These are phyloP conservation scores for Copsychus sechellarum DNA, from an alignment of 2,113 vertebrate species.

Conservation along the genomic window DNA sequence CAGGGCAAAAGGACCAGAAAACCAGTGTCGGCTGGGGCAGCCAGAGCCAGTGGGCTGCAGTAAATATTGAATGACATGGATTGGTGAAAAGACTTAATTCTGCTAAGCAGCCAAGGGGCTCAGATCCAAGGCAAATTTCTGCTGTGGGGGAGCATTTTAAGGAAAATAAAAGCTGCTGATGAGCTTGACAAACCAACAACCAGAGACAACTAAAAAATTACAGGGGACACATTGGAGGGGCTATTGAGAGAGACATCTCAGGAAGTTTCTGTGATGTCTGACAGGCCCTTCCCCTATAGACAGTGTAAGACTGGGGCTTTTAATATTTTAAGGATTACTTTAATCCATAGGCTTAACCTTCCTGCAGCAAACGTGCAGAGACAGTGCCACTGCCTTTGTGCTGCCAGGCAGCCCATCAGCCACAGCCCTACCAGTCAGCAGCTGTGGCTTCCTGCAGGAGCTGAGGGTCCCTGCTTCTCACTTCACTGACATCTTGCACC, in stretches of 20 bases:
- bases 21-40: neutral
- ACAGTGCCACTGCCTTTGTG: neutral
- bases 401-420: rapidly evolving
- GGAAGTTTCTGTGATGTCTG: neutral
- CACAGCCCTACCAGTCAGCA: neutral
- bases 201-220: neutral
- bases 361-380: neutral
- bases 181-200: neutral
- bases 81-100: neutral
- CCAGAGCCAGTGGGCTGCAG: neutral
- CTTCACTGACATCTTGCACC: neutral
- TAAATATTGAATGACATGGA: neutral
- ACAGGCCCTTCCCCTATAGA: rapidly evolving
- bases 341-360: neutral
- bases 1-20: neutral
- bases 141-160: neutral
- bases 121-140: neutral
- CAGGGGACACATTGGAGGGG: rapidly evolving
- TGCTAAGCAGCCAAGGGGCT: neutral
- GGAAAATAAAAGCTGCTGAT: neutral
- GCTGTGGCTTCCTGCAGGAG: neutral
- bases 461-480: neutral
- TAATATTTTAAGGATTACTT: neutral
- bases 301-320: neutral
- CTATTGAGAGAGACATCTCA: neutral